phyloP scores from a whole-genome alignment of 2,113 vertebrate species.

The Atherinomorus stipes region DNA sequence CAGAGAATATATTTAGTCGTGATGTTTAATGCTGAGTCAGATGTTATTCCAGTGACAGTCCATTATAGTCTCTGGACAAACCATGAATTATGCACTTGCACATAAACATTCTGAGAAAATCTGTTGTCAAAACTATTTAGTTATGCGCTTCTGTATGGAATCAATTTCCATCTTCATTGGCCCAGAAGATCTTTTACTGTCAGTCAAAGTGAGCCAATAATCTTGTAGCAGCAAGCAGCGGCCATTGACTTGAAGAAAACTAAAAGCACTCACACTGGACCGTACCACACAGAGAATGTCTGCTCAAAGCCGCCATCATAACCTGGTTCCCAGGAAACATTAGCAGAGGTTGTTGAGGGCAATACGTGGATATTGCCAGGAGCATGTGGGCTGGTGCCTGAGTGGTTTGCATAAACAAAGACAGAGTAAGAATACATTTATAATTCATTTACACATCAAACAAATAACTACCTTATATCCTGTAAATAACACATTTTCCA shows the following conservation, averaged over 20 bases:
- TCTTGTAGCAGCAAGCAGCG: constrained; percentile 5
- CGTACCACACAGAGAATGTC: constrained; percentile 99
- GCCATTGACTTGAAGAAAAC: constrained; percentile 38
- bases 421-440: constrained; percentile 39
- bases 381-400: constrained; percentile 98
- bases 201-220: not conserved
- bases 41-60: constrained; percentile 1
- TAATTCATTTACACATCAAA: constrained; percentile 26
- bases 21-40: constrained; percentile 9
- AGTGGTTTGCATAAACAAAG: constrained; percentile 43
- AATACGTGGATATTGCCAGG: constrained; percentile 91
- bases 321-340: constrained; percentile 98
- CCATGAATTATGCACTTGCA: constrained; percentile 32
- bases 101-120: not conserved
- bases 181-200: not conserved
- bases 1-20: too few relatives aligned
- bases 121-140: constrained; percentile 30
- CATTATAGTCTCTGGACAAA: constrained; percentile 11
- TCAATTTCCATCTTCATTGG: constrained; percentile 10
- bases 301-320: constrained; percentile 99
- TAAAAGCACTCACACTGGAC: constrained; percentile 97
- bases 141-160: constrained; percentile 12
- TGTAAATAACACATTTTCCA: not conserved
- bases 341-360: constrained; percentile 94
- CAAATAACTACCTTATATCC: not conserved